Base-by-base conservation (phyloP, 2,113 vertebrate species). In the Corythornis madagascariensis region DNA sequence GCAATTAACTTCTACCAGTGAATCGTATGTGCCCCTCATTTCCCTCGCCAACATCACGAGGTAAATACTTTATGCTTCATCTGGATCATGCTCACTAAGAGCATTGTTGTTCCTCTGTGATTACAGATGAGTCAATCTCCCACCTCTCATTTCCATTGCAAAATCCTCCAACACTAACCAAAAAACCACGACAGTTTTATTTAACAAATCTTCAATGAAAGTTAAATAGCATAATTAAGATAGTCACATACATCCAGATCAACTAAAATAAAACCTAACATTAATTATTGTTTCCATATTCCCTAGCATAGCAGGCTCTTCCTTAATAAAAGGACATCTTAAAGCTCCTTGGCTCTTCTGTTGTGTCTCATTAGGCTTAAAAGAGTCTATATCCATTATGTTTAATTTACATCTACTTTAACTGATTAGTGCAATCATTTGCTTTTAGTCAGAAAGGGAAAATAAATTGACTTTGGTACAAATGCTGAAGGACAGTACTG, bases 401-500 rank as follows among this genome's bases (percentile, higher is more conserved):
- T 25, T 81, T 81, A 59, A 21, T 84, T 89, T 56, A 85, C 17
- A 48, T 72, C 40, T 76, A 16, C 55, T 85, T 75, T 45, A 89
- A 79, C 35, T 76, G 35, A 57, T 78, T 60, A 78, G 24, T 83
- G 31, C 13, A 74, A 74, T 87, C 55, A 38, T 50, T 92, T 82
- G 16, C 19, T 76, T 9, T 87, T 12, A 56, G 74, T 79, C 45
- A 72, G 66, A 79, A 91, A 60, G 25, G 60, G 65, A 89, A 91
- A 89, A 82, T 71, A 75, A 82, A 75, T 53, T 64, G 53, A 70
- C 42, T 78, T 11, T 29, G 5, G 19, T 80, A 71, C 28, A 90
- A 86, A 94, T 74, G 19, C 33, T 83, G 72, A 71, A 88, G 42
- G 89, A 83, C 64, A 86, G 19, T 64, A 83, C 6, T 80, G 73